Evolutionary conservation across 2,888 invertebrate species (phyloP).

Genomic region (Pseudococcus viburni): DNA sequence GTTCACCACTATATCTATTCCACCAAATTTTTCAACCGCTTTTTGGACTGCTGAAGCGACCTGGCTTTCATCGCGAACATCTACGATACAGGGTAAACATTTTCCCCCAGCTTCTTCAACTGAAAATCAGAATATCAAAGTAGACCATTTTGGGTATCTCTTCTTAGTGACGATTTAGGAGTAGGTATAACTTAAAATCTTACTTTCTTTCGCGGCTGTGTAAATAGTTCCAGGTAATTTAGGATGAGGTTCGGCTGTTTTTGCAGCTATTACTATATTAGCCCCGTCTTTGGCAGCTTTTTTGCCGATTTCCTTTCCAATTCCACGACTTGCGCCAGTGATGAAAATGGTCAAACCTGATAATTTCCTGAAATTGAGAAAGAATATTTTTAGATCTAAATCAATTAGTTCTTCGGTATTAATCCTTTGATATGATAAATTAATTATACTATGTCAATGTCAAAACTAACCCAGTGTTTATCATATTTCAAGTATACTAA

Average conservation of each 20-base stretch:
- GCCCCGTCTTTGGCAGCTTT: conserved; percentile 94
- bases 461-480: conserved; percentile 66
- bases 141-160: too few species aligned
- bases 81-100: conserved; percentile 88
- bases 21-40: conserved; percentile 89
- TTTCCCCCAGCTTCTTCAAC: conserved; percentile 90
- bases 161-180: too few species aligned
- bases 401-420: not conserved
- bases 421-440: not conserved
- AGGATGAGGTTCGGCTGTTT: conserved; percentile 90
- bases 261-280: conserved; percentile 91
- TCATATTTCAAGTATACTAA: not conserved
- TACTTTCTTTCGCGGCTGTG: conserved; percentile 90
- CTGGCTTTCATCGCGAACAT: conserved; percentile 87
- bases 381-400: not conserved
- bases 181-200: not conserved
- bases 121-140: conserved; percentile 70
- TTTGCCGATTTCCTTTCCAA: conserved; percentile 94
- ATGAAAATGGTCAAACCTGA: conserved; percentile 94
- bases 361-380: conserved; percentile 75
- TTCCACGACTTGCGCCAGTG: conserved; percentile 96
- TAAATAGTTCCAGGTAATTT: conserved; percentile 94
- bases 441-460: not conserved
- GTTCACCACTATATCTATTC: conserved; percentile 94
- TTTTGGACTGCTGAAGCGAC: conserved; percentile 80